Conservation (phyloP, 2,113 vertebrate genomes). For the Ictalurus punctatus region DNA sequence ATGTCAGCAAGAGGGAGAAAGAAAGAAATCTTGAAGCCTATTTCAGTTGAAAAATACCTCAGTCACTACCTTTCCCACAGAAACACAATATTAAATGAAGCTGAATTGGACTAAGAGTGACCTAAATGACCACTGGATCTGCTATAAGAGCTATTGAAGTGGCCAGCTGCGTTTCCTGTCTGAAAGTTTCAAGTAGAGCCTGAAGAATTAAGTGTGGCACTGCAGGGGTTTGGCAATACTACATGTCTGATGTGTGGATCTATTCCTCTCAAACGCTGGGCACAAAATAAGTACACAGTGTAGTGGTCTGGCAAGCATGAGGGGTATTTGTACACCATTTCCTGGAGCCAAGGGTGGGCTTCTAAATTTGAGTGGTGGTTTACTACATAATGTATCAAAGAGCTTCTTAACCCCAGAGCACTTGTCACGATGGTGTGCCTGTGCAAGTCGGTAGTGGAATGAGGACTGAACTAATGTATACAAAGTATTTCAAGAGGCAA, state of each 20-base stretch:
- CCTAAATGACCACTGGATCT: slow-evolving; percentile 19
- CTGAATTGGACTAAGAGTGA: neutral
- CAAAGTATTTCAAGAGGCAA: slow-evolving; percentile 20
- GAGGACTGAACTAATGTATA: slow-evolving; percentile 14
- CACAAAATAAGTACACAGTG: slow-evolving; percentile 48
- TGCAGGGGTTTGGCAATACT: slow-evolving; percentile 43
- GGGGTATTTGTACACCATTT: slow-evolving; percentile 56
- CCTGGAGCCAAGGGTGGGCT: slow-evolving; percentile 48
- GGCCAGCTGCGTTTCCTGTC: slow-evolving; percentile 18
- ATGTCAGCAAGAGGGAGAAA: neutral
- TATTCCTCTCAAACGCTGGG: slow-evolving; percentile 13
- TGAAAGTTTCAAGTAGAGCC: slow-evolving; percentile 33
- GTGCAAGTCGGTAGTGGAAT: slow-evolving; percentile 28
- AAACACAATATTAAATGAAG: neutral
- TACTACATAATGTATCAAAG: slow-evolving; percentile 36
- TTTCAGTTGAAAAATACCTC: slow-evolving; percentile 5
- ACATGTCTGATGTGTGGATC: slow-evolving; percentile 43
- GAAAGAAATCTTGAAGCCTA: neutral
- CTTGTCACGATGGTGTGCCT: slow-evolving; percentile 43
- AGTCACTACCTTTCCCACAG: slow-evolving; percentile 15
- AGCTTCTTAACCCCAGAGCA: slow-evolving; percentile 39
- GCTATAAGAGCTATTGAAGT: slow-evolving; percentile 18
- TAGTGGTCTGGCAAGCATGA: slow-evolving; percentile 51
- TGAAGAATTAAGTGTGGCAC: slow-evolving; percentile 31
- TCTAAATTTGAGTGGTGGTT: slow-evolving; percentile 52